Base-by-base conservation (phyloP, 2,113 vertebrate genomes). In the Sardina pilchardus region DNA sequence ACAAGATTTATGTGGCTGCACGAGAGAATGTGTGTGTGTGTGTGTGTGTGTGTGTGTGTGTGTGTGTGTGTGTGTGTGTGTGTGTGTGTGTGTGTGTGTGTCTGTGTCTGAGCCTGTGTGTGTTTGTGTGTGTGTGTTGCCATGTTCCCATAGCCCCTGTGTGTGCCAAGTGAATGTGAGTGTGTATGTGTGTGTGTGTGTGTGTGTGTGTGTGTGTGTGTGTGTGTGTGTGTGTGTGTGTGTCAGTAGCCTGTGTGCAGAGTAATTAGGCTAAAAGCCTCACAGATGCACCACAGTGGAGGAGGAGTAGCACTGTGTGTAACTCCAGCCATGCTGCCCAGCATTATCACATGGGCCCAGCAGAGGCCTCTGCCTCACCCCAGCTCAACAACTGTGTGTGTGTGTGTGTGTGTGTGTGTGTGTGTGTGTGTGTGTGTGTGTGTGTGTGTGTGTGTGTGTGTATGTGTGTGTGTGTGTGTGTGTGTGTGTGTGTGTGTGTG, bases 261-360 rank as follows among this genome's bases (percentile, higher is more conserved):
- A 50, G 83, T 50, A 87, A 87, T 87, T 24, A 67, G 63, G 50
- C 83, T 85, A 85, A 85, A 82, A 87, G 86, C 80, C 82, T 56
- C 53, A 43, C 7, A n/a, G 83, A 71, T 78, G 26, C 42, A 75
- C 26, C 81, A 87, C 59, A 84, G 24, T 53, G 17, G 6, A 63
- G 12, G 6, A 63, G 12, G 10, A 78, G 71, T 16, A 39, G 71
- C 71, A 0, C 39, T 78, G 71, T 34, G 71, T 36, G 71, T 78
- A 14, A 34, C 34, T 17, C 10, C 34, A 78, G 26, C 71, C 26
- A 34, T 34, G 14, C 71, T 10, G 34, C 34, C 36, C 30, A 71
- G 63, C 26, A 71, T 71, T 71, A 71, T 71, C 63, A 71, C 26
- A 34, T 10, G 2, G 63, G n/a, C 63, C 63, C 63, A 71, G 63